Evolutionary conservation across 2,888 invertebrate species (phyloP).

Genomic region (Pyrrhosoma nymphula): DNA sequence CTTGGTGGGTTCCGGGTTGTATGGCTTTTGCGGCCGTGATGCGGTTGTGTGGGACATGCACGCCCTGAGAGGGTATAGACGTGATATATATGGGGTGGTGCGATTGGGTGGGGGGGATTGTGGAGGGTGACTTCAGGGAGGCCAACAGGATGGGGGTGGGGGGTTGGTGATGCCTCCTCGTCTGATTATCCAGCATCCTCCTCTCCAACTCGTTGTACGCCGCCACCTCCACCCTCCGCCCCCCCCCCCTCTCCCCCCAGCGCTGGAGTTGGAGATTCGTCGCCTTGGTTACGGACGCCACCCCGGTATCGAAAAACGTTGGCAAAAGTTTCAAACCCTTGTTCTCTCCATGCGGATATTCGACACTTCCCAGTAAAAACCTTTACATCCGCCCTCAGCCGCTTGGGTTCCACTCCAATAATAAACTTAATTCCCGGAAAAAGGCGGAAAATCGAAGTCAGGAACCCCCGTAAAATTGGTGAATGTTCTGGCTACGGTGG

Average conservation of each 20-base stretch:
- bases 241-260: neutral
- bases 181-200: neutral
- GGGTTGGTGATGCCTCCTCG: neutral
- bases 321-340: neutral
- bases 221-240: neutral
- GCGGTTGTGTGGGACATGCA: too few relatives aligned
- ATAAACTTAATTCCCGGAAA: too few relatives aligned
- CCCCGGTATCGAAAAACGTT: conserved; percentile 15
- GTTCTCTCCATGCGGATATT: neutral
- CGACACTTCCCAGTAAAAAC: neutral
- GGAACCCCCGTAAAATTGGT: too few relatives aligned
- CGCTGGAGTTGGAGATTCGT: neutral
- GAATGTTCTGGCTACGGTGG: too few relatives aligned
- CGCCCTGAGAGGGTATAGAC: neutral
- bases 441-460: too few relatives aligned
- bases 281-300: neutral
- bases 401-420: too few relatives aligned
- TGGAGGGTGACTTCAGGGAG: neutral
- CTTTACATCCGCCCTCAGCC: neutral
- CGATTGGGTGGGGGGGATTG: neutral
- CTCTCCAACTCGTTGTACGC: neutral
- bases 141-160: neutral
- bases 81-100: neutral
- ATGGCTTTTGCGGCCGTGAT: too few relatives aligned
- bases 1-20: too few relatives aligned